phyloP scores from a whole-genome alignment of 1,140 invertebrate species.

The Leptinotarsa texana region DNA sequence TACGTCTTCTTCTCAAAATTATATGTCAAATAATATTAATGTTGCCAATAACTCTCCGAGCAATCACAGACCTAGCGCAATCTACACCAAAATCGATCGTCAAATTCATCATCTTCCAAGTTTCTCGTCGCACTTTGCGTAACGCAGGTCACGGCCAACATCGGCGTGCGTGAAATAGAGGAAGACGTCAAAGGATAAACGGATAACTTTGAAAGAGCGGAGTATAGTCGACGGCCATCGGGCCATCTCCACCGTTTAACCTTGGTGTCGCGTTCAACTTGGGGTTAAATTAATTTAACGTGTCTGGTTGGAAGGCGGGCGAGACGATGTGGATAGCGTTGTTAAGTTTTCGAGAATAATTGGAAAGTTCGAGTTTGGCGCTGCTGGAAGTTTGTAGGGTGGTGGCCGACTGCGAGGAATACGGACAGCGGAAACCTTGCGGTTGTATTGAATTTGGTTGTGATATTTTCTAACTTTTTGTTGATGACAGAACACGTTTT shows the following conservation, averaged over 20 bases:
- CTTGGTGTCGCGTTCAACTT: constrained; percentile 26
- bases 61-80: background rate
- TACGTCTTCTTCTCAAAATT: no score
- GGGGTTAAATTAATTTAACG: constrained; percentile 27
- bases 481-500: no score
- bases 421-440: no score
- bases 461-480: no score
- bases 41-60: no score
- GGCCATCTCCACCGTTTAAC: constrained; percentile 15
- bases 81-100: background rate
- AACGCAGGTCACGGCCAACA: constrained; percentile 3
- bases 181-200: background rate
- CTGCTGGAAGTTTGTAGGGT: background rate
- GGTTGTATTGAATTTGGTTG: no score
- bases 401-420: background rate
- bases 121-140: constrained; percentile 11
- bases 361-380: constrained; percentile 20
- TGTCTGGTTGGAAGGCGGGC: constrained; percentile 24
- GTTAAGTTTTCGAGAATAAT: constrained; percentile 10
- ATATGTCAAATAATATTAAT: no score
- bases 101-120: background rate
- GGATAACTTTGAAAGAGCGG: constrained; percentile 6
- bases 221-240: background rate
- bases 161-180: background rate
- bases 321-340: constrained; percentile 6